Evolutionary conservation across 1,140 invertebrate species (phyloP).

Genomic region (Holotrichia oblita): DNA sequence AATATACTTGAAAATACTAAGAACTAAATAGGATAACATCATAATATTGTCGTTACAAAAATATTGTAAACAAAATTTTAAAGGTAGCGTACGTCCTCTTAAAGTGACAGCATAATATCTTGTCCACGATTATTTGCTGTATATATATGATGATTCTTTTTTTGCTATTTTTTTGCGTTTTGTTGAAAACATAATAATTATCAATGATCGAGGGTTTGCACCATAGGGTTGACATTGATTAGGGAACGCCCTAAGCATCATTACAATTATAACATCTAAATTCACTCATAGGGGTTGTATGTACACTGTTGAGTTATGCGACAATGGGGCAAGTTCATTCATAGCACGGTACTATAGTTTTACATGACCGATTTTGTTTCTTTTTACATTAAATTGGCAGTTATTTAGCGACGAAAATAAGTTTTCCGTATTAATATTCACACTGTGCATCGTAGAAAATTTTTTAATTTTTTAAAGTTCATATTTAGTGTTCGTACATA

Average conservation of each 20-base stretch:
- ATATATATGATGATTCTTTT: not conserved
- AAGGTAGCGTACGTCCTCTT: conserved; percentile 15
- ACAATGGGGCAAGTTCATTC: not conserved
- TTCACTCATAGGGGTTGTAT: conserved; percentile 33
- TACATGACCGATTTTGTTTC: not conserved
- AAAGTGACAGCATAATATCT: not conserved
- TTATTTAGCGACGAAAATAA: conserved; percentile 44
- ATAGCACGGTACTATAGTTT: conserved; percentile 4
- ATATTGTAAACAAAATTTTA: no score
- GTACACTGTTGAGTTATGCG: conserved; percentile 27
- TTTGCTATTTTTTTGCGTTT: not conserved
- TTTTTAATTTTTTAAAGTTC: conserved; percentile 8
- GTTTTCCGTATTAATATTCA: conserved; percentile 24
- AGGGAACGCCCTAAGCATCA: conserved; percentile 28
- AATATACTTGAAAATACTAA: no score
- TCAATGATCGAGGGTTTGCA: conserved; percentile 3
- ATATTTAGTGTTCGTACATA: not conserved
- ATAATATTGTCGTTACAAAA: no score
- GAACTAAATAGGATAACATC: no score
- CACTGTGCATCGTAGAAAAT: conserved; percentile 29
- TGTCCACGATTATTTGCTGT: not conserved
- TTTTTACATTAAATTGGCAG: conserved; percentile 42
- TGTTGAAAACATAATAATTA: conserved; percentile 23
- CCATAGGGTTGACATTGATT: conserved; percentile 5
- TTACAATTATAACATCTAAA: conserved; percentile 35